Percentiles rank a stretch among this genome's conserved stretches.
Evolutionary conservation across 2,797 vertebrate genomes (phyloP).

Genomic region (Masticophis lateralis): DNA sequence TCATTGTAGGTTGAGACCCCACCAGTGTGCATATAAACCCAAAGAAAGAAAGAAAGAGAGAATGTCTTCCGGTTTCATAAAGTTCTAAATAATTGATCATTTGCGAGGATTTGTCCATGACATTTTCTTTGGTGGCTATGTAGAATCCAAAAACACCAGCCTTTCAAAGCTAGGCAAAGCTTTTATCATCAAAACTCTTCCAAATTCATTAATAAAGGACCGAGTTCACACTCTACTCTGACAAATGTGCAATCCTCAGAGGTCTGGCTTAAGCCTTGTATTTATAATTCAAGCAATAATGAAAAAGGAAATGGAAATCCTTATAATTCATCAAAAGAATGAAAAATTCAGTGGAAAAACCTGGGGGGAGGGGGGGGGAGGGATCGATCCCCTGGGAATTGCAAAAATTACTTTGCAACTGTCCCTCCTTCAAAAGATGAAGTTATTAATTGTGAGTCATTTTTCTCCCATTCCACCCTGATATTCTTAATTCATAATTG

Average conservation of each 20-base stretch:
- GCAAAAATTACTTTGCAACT: constrained; percentile 51
- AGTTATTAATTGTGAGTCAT: constrained; percentile 45
- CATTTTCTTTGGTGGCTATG: fast-evolving
- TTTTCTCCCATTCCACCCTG: constrained; percentile 45
- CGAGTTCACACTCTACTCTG: background rate
- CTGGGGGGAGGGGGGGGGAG: fast-evolving
- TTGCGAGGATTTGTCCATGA: fast-evolving
- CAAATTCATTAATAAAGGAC: background rate
- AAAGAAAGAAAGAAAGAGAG: fast-evolving
- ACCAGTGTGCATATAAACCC: too few relatives aligned
- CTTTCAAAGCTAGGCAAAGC: fast-evolving
- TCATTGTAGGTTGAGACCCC: too few relatives aligned
- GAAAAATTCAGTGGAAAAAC: constrained; percentile 36
- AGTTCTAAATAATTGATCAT: background rate
- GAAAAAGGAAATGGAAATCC: constrained; percentile 57
- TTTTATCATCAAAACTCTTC: background rate
- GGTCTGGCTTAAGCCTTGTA: constrained; percentile 15
- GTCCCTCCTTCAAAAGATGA: constrained; percentile 28
- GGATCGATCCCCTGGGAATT: constrained; percentile 42
- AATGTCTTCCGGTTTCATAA: background rate
- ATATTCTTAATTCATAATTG: constrained; percentile 33
- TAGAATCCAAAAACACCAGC: fast-evolving
- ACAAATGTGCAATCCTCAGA: background rate
- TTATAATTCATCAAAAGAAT: constrained; percentile 58
- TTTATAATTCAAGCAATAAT: constrained; percentile 57